These are phyloP conservation scores for Gallinago nigripennis DNA, from an alignment of 2,797 vertebrate genomes.

Conservation along the genomic window DNA sequence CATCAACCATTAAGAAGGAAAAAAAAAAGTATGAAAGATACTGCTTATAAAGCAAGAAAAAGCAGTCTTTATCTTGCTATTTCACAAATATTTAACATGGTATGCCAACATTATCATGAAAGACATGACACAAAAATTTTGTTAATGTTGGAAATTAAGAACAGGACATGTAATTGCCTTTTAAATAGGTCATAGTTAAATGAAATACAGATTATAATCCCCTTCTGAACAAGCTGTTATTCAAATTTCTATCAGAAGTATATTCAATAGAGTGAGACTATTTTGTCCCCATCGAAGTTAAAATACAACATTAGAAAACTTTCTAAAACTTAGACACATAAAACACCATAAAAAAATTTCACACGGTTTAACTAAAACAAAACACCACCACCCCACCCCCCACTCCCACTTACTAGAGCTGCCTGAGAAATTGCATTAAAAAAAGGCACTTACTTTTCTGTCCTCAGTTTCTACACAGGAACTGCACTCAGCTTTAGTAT, in stretches of 20 bases:
- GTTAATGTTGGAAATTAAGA: not conserved
- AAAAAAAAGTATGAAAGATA: not conserved
- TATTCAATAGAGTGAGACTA: not conserved
- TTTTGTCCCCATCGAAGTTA: not conserved
- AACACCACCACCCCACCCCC: too few relatives aligned
- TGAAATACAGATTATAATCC: not conserved
- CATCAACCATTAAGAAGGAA: not conserved
- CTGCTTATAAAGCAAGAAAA: not conserved
- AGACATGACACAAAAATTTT: not conserved
- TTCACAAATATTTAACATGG: not conserved
- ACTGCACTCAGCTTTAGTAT: slow-evolving; percentile 76
- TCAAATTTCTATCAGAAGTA: not conserved
- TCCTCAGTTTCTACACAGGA: slow-evolving; percentile 78
- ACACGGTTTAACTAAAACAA: not conserved
- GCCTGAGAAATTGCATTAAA: not conserved
- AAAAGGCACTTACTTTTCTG: slow-evolving; percentile 75
- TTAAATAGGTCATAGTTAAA: not conserved
- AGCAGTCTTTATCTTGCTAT: not conserved
- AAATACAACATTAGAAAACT: not conserved
- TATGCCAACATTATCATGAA: not conserved
- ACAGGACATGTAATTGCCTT: not conserved
- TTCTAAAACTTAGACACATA: not conserved
- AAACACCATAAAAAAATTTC: not conserved
- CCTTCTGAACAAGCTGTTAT: not conserved
- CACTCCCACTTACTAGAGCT: not conserved